Evolutionary conservation across 2,888 invertebrate genomes (phyloP).

Genomic region (Vesta saturnalis): DNA sequence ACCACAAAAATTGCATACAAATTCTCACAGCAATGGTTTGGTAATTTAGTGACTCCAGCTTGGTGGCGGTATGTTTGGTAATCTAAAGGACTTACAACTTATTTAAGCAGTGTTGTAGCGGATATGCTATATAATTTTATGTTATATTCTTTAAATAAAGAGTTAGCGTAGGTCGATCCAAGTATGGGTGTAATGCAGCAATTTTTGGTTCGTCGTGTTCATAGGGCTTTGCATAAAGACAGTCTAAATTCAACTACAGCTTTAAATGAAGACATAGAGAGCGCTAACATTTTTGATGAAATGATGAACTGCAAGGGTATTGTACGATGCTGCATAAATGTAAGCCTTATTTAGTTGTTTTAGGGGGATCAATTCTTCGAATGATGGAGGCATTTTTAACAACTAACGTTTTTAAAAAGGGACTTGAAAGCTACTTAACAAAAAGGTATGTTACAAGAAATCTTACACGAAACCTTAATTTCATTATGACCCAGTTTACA

Average conservation of each 20-base stretch:
- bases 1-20: slow-evolving; percentile 62
- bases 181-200: neutral
- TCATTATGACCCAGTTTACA: neutral
- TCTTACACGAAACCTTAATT: neutral
- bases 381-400: neutral
- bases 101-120: slow-evolving; percentile 50
- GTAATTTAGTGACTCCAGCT: slow-evolving; percentile 58
- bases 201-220: neutral
- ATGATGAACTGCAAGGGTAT: no score
- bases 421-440: neutral
- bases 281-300: neutral
- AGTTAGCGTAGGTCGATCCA: neutral
- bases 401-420: neutral
- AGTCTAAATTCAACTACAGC: neutral
- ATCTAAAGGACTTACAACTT: slow-evolving; percentile 66
- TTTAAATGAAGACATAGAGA: neutral
- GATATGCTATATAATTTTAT: neutral
- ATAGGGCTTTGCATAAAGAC: neutral
- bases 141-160: neutral
- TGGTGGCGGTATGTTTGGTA: slow-evolving; percentile 62
- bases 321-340: no score
- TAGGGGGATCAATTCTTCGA: neutral
- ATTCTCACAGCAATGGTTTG: slow-evolving; percentile 67
- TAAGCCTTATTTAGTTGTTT: neutral
- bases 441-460: neutral